Evolutionary conservation across 2,797 vertebrate genomes (phyloP), one percentile per base, ranked within the genome.

Genomic region (Gymnothorax javanicus): DNA sequence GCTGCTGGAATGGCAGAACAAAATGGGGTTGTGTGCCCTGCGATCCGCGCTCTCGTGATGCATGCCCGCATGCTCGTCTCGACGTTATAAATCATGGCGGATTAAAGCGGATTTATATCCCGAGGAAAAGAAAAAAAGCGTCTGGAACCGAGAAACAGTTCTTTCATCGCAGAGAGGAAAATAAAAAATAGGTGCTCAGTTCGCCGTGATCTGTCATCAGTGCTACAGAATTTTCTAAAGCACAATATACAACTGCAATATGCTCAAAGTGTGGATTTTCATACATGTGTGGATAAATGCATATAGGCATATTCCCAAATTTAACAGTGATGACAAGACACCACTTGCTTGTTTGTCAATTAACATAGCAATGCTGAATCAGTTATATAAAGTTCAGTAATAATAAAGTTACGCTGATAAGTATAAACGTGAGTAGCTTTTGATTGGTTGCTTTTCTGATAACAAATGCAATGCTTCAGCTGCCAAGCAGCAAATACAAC

Each of bases 11-110:
- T 82, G 62, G 84, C 77, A 85, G 67, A 85, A 85, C 79, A 87
- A 84, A 89, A 84, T 89, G 85, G 84, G 90, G 90, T 85, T 88
- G 87, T 90, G 90, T 88, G 85, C 89, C 89, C 90, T 87, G 90
- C 90, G 90, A 92, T 95, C 93, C 93, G 93, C 92, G 93, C 92
- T 94, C 94, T 92, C 89, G 93, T 91, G 91, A 93, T 87, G 92
- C 92, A 92, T 91, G 90, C 91, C 91, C 92, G 92, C 90, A 89
- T 88, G 91, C 89, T 90, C 91, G 93, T 91, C 93, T 90, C 92
- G 6, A 54, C 89, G 88, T 88, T 94, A 90, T 95, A 94, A 95
- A 95, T 96, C 94, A 95, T 87, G 88, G 87, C 84, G 91, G 91
- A 91, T 90, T 87, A 82, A 92, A 89, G 89, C 88, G 82, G 64